Base-by-base conservation (phyloP, 2,888 invertebrate species). In the Philereme transversata region DNA sequence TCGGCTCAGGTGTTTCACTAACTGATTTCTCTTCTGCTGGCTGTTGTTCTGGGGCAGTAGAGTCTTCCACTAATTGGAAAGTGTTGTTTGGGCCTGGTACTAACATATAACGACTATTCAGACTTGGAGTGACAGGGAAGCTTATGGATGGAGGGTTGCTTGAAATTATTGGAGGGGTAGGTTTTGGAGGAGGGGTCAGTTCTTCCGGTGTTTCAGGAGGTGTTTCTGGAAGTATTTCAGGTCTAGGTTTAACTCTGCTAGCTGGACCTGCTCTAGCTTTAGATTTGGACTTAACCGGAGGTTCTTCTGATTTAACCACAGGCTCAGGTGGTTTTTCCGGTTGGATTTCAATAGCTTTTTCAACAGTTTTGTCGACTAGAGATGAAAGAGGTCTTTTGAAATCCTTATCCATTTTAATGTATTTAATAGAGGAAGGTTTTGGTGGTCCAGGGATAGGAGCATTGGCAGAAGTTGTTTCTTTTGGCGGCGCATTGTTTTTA, bases 21-120 rank as follows among this genome's bases (percentile, higher is more conserved):
- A 22, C 35, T 9, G 52, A 7, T 33, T 56, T 62, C 5, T 44
- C 41, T 44, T 38, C 50, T 4, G 36, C 35, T 34, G 41, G 33
- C 40, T 40, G 6, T 5, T 38, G 35, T 46, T 41, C 68, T 53
- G 51, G 10, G 44, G 35, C 43, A 51, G 63, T 48, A 9, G 59
- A 6, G 51, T 88, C 88, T 79, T 88, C 88, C 40, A 89, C 77
- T 51, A 90, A 74, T 10, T 84, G 84, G 57, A 86, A 88, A 34
- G 86, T 84, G 67, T 90, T 90, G 67, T 90, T 88, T 33, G 91
- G 90, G 2, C 92, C 92, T 11, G 88, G 85, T 5, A 90, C 75
- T 67, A 91, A 72, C 73, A 88, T 88, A 62, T 86, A 90, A 22
- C 86, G 79, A 51, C 82, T 82, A 64, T 85, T 87, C 41, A 86